Evolutionary conservation across 2,888 invertebrate genomes (phyloP), one percentile per base, ranked within the genome.

Genomic region (Andrena trimmerana): DNA sequence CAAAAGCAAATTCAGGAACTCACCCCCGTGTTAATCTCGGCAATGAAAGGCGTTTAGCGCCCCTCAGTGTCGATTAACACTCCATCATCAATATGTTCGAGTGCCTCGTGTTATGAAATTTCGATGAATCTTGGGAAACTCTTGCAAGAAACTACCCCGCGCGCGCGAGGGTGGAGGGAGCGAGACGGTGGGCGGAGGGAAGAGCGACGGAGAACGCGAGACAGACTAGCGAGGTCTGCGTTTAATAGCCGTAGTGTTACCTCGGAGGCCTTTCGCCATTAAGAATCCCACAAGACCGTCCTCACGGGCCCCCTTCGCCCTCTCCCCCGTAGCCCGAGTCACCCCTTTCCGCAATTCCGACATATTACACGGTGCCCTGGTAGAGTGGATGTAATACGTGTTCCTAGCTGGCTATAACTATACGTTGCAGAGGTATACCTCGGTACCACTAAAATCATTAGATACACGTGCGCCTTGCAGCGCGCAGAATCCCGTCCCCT

Each of bases 391-490:
- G 90, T 91, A 90, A 88, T 90, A 89, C 90, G 88, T 84, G 83
- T 86, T 86, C 87, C 85, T 86, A 87, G 83, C 86, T 85, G 84
- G 86, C 88, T 89, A 89, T 89, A 88, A 87, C 88, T 90, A 85
- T 90, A 90, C 85, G 86, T 89, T 83, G 87, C 88, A 70, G 83
- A 85, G 86, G 90, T 91, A 90, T 80, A 88, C 87, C 89, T 85
- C 86, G 88, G 88, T 90, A 89, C 84, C 88, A 92, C 92, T 92
- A 93, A 93, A 93, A 93, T 93, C 93, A 93, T 93, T 93, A 93
- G 93, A 90, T 91, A 90, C 93, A 92, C 91, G 91, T 92, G 91
- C 90, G 91, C 89, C 87, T 75, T 85, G 88, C 86, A 92, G 82
- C 90, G 93, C 93, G 93, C 93, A 93, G 93, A 93, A 93, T 93